These are phyloP conservation scores for Gnathonemus echidnorhynchus DNA, from an alignment of 2,113 vertebrate genomes.

Conservation along the genomic window DNA sequence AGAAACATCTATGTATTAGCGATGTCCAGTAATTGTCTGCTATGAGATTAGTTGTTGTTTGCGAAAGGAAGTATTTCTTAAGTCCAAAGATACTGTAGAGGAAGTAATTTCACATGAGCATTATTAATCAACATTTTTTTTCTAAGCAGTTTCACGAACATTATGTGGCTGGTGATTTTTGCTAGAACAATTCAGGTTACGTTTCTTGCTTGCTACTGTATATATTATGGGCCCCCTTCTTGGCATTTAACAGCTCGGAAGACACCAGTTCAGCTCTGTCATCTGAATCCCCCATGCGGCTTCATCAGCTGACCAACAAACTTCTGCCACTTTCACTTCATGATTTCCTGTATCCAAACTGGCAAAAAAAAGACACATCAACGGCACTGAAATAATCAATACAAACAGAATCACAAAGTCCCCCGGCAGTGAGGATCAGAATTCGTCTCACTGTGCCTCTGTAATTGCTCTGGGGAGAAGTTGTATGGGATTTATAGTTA, in stretches of 20 bases:
- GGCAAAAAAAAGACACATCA: background rate
- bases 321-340: background rate
- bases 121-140: background rate
- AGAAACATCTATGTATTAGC: background rate
- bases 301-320: background rate
- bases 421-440: background rate
- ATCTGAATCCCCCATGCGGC: background rate
- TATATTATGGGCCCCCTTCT: background rate
- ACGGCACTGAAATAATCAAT: background rate
- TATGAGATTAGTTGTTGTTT: background rate
- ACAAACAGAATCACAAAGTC: background rate
- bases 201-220: background rate
- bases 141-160: background rate
- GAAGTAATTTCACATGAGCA: background rate
- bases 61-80: background rate
- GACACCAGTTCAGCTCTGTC: background rate
- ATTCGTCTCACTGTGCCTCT: background rate
- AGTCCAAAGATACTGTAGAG: background rate
- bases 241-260: background rate
- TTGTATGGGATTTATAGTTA: background rate
- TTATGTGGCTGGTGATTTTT: background rate
- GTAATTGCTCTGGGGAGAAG: background rate
- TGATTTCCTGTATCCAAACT: background rate
- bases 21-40: background rate
- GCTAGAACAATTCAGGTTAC: background rate